Evolutionary conservation across 2,888 invertebrate genomes (phyloP).

Genomic region (Encarsia formosa): DNA sequence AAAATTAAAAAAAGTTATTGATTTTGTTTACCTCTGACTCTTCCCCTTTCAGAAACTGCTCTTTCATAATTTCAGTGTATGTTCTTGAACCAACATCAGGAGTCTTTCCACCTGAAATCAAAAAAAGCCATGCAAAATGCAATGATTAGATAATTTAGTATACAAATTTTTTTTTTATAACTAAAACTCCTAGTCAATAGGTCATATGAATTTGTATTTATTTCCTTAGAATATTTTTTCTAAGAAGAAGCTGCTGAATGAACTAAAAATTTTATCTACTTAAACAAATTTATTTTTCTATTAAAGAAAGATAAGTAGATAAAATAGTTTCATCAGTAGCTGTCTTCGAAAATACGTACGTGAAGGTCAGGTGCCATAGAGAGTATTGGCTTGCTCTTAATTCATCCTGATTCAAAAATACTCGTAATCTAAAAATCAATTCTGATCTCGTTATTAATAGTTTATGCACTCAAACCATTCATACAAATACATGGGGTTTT

Average conservation of each 20-base stretch:
- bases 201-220: too few relatives aligned
- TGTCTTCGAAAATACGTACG: slow-evolving; percentile 50
- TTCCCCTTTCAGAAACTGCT: slow-evolving; percentile 84
- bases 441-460: slow-evolving; percentile 50
- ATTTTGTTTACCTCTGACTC: slow-evolving; percentile 75
- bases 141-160: too few relatives aligned
- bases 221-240: slow-evolving; percentile 43
- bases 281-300: slow-evolving; percentile 9
- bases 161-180: slow-evolving; percentile 14
- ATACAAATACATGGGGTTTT: slow-evolving; percentile 38
- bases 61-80: slow-evolving; percentile 96
- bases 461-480: slow-evolving; percentile 49
- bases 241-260: slow-evolving; percentile 46
- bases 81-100: slow-evolving; percentile 93
- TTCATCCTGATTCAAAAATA: slow-evolving; percentile 49
- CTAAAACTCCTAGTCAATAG: slow-evolving; percentile 37
- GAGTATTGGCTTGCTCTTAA: slow-evolving; percentile 49
- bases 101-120: slow-evolving; percentile 90
- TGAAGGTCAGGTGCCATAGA: slow-evolving; percentile 44
- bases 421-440: slow-evolving; percentile 51
- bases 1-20: slow-evolving; percentile 8
- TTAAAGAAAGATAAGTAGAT: slow-evolving; percentile 23
- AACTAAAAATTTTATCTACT: slow-evolving; percentile 37
- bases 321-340: slow-evolving; percentile 45
- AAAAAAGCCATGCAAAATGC: too few relatives aligned